A percentile compares a stretch with the other conserved stretches of the same genome.
These are phyloP conservation scores for Leucophenga maculata DNA, from an alignment of 2,888 invertebrate genomes.

Conservation along the genomic window DNA sequence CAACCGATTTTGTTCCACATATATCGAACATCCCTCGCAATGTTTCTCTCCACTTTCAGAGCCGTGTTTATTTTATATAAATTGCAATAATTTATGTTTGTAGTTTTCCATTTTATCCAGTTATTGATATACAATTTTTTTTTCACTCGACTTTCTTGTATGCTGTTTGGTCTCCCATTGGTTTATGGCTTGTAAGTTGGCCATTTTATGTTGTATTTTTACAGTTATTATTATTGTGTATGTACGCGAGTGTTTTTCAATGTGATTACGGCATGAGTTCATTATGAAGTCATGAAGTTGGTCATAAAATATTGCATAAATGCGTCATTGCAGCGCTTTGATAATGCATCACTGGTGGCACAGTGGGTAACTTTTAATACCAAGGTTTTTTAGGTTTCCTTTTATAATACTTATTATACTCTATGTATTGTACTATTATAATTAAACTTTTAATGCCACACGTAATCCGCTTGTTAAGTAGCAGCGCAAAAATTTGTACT, in stretches of 20 bases:
- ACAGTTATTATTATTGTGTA: slow-evolving; percentile 1
- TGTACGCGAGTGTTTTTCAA: too few species aligned
- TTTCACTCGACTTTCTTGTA: background rate
- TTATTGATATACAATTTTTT: slow-evolving; percentile 3
- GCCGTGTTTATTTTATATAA: slow-evolving; percentile 49
- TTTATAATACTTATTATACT: slow-evolving; percentile 3
- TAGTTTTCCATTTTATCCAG: background rate
- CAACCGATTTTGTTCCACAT: too few species aligned
- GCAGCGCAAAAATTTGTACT: too few species aligned
- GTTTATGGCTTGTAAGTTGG: slow-evolving; percentile 65
- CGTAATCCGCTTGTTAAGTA: too few species aligned
- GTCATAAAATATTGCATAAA: slow-evolving; percentile 43
- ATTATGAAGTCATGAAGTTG: slow-evolving; percentile 55
- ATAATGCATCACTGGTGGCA: background rate
- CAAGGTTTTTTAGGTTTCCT: slow-evolving; percentile 20
- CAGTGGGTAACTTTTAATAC: slow-evolving; percentile 2
- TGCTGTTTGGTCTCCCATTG: slow-evolving; percentile 51
- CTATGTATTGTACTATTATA: too few species aligned
- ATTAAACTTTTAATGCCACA: too few species aligned
- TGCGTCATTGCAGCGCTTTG: slow-evolving; percentile 49
- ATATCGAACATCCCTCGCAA: too few species aligned
- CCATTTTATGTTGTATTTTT: slow-evolving; percentile 31
- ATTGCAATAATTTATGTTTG: slow-evolving; percentile 26
- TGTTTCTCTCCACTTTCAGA: slow-evolving; percentile 28
- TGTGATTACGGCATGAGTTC: slow-evolving; percentile 52